Evolutionary conservation across 2,797 vertebrate genomes (phyloP), one percentile per base, ranked within the genome.

Genomic region (Tenualosa thibaudeaui): DNA sequence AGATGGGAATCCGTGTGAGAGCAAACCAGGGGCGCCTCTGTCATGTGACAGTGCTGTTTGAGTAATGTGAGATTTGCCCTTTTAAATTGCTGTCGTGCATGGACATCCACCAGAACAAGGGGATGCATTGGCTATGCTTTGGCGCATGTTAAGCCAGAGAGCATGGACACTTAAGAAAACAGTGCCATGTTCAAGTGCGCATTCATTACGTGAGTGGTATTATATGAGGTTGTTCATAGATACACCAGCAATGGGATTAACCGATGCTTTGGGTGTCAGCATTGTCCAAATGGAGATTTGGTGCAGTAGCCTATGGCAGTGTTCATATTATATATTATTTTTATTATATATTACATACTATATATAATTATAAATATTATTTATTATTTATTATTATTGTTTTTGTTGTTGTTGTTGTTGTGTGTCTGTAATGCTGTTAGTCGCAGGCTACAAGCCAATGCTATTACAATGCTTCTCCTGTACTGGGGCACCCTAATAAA

Each of bases 131-230:
- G 71, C 71, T 78, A 78, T 78, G 71, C 71, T 78, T 78, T 40
- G 71, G 71, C 37, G 71, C 71, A 78, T 78, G 40, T 46, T 78
- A 9, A 78, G 71, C 40, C 71, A 78, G 71, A 78, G 37, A 46
- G 37, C 71, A 78, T 46, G 71, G 71, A 78, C 71, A 78, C 71
- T 43, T 75, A 78, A 78, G 40, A 78, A 78, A 78, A 46, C 31
- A 78, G 71, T 78, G 22, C 15, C 71, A 43, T 78, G 71, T 78
- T 78, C 40, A 78, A 78, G 71, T 78, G 71, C 37, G 71, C 71
- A 78, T 78, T 78, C 71, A 78, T 78, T 78, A 78, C 71, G 71
- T 78, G 71, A 78, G 71, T 78, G 71, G 71, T 78, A 46, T 78
- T 78, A 78, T 78, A 78, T 78, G 37, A 78, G 71, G 71, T 78